Evolutionary conservation across 1,140 invertebrate genomes (phyloP), one percentile per base, ranked within the genome.

Genomic region (Euschistus heros): DNA sequence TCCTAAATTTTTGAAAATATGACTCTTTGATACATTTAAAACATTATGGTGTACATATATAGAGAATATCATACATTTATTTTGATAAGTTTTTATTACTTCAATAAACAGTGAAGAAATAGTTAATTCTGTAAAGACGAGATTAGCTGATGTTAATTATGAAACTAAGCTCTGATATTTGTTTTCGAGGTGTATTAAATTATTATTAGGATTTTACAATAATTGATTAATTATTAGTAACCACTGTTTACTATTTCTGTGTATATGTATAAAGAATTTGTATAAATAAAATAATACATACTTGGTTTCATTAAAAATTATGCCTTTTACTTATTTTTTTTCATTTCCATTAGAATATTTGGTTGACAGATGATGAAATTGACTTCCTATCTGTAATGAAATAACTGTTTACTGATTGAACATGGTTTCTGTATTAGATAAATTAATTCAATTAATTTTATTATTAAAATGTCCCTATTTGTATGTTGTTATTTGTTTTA

Each of bases 21-120:
- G 47, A 18, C 47, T 20, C 46, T 50, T 50, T 50, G 47, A 50
- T 50, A 50, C 47, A 20, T 18, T 50, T 50, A 50, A 50, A 20
- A 50, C 0, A 50, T 50, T 50, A 20, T 50, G 5, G 7, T 50
- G 47, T 50, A 50, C n/a, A 50, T 50, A 50, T 20, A 22, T 50
- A 50, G n/a, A 18, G 10, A 20, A 20, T 8, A 10, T 50, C 47
- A 50, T 50, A 37, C 33, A 37, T 6, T 37, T 50, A 50, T 50
- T 50, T 50, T 50, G 47, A 50, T 50, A 50, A 50, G 22, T 50
- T 50, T 50, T 22, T 50, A 50, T 50, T 50, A 50, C n/a, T 50
- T 50, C 22, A 22, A 22, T 50, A 18, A 20, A 50, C n/a, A 50
- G 47, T 6, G 5, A 50, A 50, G 5, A 50, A 50, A 50, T 50